Evolutionary conservation across 2,797 vertebrate species (phyloP), one percentile per base, ranked within the genome.

Genomic region (Coregonus suidteri): DNA sequence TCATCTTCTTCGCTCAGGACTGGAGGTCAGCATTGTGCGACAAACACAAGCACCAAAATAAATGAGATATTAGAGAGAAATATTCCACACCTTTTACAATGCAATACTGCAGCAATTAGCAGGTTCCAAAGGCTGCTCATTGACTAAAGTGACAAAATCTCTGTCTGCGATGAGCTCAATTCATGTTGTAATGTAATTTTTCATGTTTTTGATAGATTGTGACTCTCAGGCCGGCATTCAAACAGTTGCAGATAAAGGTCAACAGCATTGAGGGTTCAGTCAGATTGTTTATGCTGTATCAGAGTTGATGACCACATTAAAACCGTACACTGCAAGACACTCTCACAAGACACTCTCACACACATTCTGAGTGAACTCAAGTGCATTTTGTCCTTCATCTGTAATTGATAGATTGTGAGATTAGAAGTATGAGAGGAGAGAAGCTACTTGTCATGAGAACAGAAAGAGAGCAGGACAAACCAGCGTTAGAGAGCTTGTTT

Each of bases 401-500:
- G 59, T 64, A 5, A 64, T 64, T 25, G 9, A 62, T 62, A 9
- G 9, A 62, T 90, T 56, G 37, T 83, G 84, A 92, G 92, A 93
- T 93, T 90, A 93, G 94, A 91, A 94, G 92, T 91, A 93, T 95
- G 93, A 94, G 93, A 95, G 90, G 80, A 93, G 92, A 93, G 95
- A 93, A 92, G 93, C 90, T 95, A 94, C 92, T 92, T 11, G 93
- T 92, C 90, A 90, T 94, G 93, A 94, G 93, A 95, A 95, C 93
- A 88, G 93, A 96, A 96, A 95, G 94, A 94, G 93, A 84, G 72
- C 82, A 89, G 91, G 90, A 93, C 81, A 85, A 94, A 93, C 95
- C 94, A 89, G 89, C 88, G 81, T 89, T 84, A 72, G 90, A 95
- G 91, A 94, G 90, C 91, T 88, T 95, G 94, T 93, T 95, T 94